phyloP scores from a whole-genome alignment of 2,113 vertebrate genomes.

The Coptodon bakossiorum region DNA sequence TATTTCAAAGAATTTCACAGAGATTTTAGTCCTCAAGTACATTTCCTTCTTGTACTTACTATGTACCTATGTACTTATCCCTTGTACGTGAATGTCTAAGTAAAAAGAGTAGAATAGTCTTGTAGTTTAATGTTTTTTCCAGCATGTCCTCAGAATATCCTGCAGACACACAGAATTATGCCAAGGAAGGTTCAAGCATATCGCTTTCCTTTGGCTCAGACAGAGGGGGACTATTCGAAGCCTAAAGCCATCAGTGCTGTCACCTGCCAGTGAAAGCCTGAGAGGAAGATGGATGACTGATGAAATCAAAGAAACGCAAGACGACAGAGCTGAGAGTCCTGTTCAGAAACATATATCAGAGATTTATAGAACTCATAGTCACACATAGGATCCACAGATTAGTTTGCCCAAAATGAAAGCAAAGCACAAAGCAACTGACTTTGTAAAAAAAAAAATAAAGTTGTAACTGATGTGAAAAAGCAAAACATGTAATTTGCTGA shows the following conservation, averaged over 20 bases:
- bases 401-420: neutral
- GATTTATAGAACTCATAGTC: neutral
- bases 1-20: neutral
- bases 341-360: neutral
- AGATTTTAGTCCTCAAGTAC: neutral
- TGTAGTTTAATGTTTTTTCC: neutral
- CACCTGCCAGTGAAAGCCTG: neutral
- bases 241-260: neutral
- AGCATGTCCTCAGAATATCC: neutral
- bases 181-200: slow-evolving; percentile 19
- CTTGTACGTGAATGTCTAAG: neutral
- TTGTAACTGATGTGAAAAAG: neutral
- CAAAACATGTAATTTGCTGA: neutral
- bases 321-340: neutral
- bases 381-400: neutral
- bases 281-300: neutral
- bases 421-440: neutral
- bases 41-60: neutral
- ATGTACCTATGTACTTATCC: neutral
- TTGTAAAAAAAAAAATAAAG: neutral
- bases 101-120: neutral
- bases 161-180: neutral
- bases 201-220: neutral
- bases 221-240: neutral
- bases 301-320: neutral